Evolutionary conservation across 1,140 invertebrate species (phyloP).

Genomic region (Bombus affinis): DNA sequence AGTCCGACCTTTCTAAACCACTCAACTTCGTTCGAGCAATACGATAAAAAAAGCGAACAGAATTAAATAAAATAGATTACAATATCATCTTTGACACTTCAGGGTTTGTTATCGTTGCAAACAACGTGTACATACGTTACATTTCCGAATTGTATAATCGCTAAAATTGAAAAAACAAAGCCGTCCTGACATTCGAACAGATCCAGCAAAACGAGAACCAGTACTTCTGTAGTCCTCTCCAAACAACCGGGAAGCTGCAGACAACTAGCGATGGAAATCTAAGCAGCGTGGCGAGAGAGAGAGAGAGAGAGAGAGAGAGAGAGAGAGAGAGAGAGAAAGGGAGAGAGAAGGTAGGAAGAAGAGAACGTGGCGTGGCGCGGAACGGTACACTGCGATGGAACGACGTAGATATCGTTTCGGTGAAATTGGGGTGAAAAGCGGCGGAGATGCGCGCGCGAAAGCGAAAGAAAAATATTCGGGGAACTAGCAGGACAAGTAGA

Average conservation of each 20-base stretch:
- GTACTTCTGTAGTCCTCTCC: constrained; percentile 18
- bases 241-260: constrained; percentile 6
- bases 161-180: constrained; percentile 15
- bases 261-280: neutral
- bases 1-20: neutral
- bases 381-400: neutral
- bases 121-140: neutral
- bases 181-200: neutral
- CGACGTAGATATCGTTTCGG: constrained; percentile 53
- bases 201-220: neutral
- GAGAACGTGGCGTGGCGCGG: neutral
- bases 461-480: constrained; percentile 65
- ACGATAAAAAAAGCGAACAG: neutral
- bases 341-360: neutral
- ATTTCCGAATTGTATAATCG: neutral
- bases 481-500: constrained; percentile 58
- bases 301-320: too few species aligned
- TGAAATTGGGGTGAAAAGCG: constrained; percentile 67
- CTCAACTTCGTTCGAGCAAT: neutral
- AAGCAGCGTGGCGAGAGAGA: neutral
- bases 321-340: neutral
- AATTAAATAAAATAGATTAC: neutral
- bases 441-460: constrained; percentile 44
- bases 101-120: neutral
- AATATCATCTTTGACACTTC: neutral